phyloP scores from a whole-genome alignment of 2,797 vertebrate species.

The Antennarius maculatus region DNA sequence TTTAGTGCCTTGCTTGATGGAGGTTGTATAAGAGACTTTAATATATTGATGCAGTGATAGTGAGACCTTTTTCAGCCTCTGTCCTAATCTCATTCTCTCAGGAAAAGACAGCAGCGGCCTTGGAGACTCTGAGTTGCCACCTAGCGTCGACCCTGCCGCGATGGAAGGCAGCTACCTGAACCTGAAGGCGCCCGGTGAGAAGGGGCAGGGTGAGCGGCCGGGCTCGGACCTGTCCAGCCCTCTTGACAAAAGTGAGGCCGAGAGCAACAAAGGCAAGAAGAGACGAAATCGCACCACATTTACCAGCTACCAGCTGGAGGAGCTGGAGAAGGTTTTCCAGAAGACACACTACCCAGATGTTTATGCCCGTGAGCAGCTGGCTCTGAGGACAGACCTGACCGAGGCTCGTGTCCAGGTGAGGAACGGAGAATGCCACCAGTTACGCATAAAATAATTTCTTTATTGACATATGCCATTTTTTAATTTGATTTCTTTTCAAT shows the following conservation, averaged over 20 bases:
- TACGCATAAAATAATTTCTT: not conserved
- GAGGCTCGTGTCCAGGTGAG: slow-evolving; percentile 95
- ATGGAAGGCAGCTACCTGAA: slow-evolving; percentile 95
- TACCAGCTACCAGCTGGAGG: slow-evolving; percentile 95
- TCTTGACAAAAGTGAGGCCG: slow-evolving; percentile 90
- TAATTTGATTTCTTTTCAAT: not conserved
- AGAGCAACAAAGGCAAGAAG: slow-evolving; percentile 98
- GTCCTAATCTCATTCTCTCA: slow-evolving; percentile 45
- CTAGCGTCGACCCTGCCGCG: slow-evolving; percentile 85
- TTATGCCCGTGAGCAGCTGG: slow-evolving; percentile 94
- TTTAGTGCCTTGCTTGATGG: not conserved
- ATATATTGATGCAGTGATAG: not conserved
- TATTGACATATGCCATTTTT: not conserved
- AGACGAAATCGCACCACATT: slow-evolving; percentile 94
- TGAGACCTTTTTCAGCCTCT: too few species aligned
- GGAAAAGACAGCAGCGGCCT: slow-evolving; percentile 89
- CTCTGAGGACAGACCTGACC: slow-evolving; percentile 94
- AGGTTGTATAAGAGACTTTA: not conserved
- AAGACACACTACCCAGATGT: slow-evolving; percentile 98
- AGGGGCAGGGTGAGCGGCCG: slow-evolving; percentile 85
- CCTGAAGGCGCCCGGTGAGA: slow-evolving; percentile 87
- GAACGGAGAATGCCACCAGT: not conserved
- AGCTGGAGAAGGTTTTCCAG: slow-evolving; percentile 97
- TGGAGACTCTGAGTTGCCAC: slow-evolving; percentile 86
- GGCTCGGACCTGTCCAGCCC: slow-evolving; percentile 88